Percentiles rank a stretch among this genome's conserved stretches.
Evolutionary conservation across 2,113 vertebrate genomes (phyloP).

Genomic region (Siniperca knerii): DNA sequence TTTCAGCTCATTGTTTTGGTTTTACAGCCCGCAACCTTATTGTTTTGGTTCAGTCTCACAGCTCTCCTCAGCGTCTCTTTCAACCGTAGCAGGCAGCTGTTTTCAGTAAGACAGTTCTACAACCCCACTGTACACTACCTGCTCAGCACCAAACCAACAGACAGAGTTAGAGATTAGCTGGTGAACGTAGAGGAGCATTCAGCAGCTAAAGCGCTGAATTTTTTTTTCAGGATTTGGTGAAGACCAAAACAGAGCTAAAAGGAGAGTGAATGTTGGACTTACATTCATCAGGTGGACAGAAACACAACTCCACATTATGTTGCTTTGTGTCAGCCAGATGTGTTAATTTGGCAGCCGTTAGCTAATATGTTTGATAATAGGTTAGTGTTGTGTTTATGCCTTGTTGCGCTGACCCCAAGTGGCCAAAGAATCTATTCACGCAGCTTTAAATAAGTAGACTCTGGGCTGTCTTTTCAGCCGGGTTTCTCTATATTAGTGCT

Average conservation of each 20-base stretch:
- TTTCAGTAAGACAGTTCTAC: neutral
- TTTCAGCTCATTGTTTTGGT: neutral
- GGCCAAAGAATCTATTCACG: no score
- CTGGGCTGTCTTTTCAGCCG: neutral
- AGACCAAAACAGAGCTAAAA: neutral
- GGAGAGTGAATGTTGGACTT: neutral
- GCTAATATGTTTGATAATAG: no score
- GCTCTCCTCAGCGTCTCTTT: neutral
- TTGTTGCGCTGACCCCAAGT: no score
- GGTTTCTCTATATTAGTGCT: neutral
- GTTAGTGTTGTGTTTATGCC: no score
- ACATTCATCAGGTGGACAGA: neutral
- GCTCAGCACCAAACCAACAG: neutral
- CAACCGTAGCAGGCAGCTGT: neutral
- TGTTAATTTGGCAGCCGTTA: no score
- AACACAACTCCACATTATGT: no score
- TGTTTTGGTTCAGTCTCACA: neutral
- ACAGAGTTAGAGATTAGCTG: neutral
- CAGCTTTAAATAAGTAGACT: no score
- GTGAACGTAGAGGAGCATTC: neutral
- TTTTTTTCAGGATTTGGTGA: neutral
- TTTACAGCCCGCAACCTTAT: neutral
- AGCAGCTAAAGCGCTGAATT: neutral
- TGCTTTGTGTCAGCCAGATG: no score
- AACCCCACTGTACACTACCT: neutral